Evolutionary conservation across 2,113 vertebrate genomes (phyloP).

Genomic region (Peromyscus maniculatus): DNA sequence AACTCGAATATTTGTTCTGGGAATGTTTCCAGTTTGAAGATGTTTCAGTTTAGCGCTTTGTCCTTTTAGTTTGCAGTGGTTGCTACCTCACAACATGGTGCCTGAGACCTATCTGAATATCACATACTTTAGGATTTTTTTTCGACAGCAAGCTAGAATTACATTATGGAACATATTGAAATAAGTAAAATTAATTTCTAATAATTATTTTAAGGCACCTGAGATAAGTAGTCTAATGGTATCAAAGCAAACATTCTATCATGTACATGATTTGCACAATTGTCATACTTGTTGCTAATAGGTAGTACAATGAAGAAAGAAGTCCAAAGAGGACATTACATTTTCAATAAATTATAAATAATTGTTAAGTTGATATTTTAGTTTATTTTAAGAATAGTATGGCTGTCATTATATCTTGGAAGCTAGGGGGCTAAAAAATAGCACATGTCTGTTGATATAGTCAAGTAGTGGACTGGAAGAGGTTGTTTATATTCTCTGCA

Average conservation of each 20-base stretch:
- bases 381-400: not conserved
- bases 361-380: not conserved
- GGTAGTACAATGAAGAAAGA: not conserved
- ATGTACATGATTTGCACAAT: not conserved
- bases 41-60: not conserved
- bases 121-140: not conserved
- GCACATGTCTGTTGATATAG: not conserved
- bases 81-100: not conserved
- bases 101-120: not conserved
- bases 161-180: not conserved
- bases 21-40: not conserved
- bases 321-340: not conserved
- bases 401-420: not conserved
- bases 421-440: not conserved
- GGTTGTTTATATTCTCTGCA: not conserved
- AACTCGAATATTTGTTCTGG: not conserved
- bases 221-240: not conserved
- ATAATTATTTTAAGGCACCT: not conserved
- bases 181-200: not conserved
- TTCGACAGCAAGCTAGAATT: rapidly evolving
- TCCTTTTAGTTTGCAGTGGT: not conserved
- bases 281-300: not conserved
- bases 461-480: not conserved
- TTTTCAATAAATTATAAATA: not conserved
- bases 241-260: rapidly evolving